phyloP scores from a whole-genome alignment of 1,140 invertebrate genomes.

The Eumeta japonica region DNA sequence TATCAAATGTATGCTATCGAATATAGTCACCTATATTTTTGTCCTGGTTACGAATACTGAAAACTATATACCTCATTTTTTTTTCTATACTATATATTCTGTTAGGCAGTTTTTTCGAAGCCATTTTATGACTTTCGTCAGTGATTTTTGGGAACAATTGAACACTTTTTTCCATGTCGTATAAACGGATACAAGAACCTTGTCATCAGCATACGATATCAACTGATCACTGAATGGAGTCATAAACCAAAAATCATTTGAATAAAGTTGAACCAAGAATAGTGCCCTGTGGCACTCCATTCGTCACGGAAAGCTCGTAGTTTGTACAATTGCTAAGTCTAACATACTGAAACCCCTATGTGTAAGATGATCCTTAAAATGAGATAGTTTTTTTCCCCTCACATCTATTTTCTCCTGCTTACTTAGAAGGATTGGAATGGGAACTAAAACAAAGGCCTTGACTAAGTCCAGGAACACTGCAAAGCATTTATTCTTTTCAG shows the following conservation, averaged over 20 bases:
- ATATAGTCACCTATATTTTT: too few species aligned
- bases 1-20: too few species aligned
- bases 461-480: constrained; percentile 16
- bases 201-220: constrained; percentile 8
- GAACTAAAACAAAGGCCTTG: constrained; percentile 21
- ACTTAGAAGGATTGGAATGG: too few species aligned
- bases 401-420: constrained; percentile 11
- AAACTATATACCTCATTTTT: too few species aligned
- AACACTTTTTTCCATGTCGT: constrained; percentile 7
- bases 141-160: too few species aligned
- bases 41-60: too few species aligned
- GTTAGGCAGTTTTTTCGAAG: too few species aligned
- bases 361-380: neutral
- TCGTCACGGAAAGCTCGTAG: neutral
- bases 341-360: neutral
- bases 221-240: too few species aligned
- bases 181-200: constrained; percentile 4
- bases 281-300: constrained; percentile 8
- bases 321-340: constrained; percentile 4
- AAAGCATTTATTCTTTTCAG: constrained; percentile 10
- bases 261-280: constrained; percentile 12
- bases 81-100: too few species aligned
- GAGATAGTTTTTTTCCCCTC: constrained; percentile 8
- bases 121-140: too few species aligned
- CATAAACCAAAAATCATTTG: too few species aligned